Conservation (phyloP, 1,140 invertebrate genomes). For the Lutraria rhynchaena region DNA sequence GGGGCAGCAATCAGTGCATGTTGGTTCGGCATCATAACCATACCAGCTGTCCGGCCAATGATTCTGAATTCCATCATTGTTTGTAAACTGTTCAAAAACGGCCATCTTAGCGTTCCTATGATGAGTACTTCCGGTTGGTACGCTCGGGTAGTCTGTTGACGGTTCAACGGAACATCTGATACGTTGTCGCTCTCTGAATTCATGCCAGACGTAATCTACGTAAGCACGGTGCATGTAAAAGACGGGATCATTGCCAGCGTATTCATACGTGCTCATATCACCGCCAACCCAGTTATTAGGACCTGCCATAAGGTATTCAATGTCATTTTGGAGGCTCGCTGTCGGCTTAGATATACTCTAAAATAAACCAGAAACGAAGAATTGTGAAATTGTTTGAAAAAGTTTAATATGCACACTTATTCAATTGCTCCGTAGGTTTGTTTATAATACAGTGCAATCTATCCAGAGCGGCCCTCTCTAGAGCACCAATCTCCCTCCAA, state of each 20-base stretch:
- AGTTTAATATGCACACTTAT: background rate
- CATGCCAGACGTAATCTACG: conserved; percentile 77
- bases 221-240: conserved; percentile 82
- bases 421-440: background rate
- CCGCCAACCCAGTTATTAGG: conserved; percentile 73
- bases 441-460: too few relatives aligned
- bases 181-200: conserved; percentile 53
- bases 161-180: conserved; percentile 26
- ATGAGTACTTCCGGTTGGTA: conserved; percentile 2
- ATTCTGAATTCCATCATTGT: conserved; percentile 11
- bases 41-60: conserved; percentile 18
- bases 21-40: conserved; percentile 20
- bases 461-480: too few relatives aligned
- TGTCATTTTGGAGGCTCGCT: conserved; percentile 37
- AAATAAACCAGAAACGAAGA: background rate
- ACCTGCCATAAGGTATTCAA: conserved; percentile 66
- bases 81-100: conserved; percentile 19
- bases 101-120: background rate
- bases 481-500: too few relatives aligned
- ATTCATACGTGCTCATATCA: conserved; percentile 64
- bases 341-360: conserved; percentile 49
- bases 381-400: too few relatives aligned
- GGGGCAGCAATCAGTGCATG: conserved; percentile 38
- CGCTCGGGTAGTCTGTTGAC: conserved; percentile 16
- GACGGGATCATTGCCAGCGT: conserved; percentile 79